phyloP scores from a whole-genome alignment of 2,888 invertebrate genomes.

The Cataglyphis altisquamis region DNA sequence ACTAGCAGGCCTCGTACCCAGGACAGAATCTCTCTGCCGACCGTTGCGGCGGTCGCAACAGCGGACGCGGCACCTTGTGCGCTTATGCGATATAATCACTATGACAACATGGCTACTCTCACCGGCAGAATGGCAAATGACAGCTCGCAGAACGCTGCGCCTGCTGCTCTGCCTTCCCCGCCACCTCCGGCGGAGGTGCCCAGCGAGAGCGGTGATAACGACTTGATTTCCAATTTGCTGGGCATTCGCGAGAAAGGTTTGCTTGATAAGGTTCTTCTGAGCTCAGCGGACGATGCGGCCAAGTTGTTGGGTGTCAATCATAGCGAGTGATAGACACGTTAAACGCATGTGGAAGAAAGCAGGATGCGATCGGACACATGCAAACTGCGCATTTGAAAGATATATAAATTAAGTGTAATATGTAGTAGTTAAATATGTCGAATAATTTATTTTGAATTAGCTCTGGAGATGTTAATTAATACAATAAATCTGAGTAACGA shows the following conservation, averaged over 20 bases:
- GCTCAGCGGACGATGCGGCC: slow-evolving; percentile 94
- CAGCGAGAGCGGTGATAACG: slow-evolving; percentile 89
- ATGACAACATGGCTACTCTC: slow-evolving; percentile 82
- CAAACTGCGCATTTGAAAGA: background rate
- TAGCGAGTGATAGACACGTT: slow-evolving; percentile 82
- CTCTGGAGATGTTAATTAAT: background rate
- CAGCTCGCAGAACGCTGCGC: slow-evolving; percentile 86
- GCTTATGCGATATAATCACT: slow-evolving; percentile 80
- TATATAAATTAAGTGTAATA: background rate
- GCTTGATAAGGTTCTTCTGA: slow-evolving; percentile 94
- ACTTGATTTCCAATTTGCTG: slow-evolving; percentile 95
- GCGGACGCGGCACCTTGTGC: slow-evolving; percentile 83
- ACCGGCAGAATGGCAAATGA: slow-evolving; percentile 77
- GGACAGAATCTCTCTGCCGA: slow-evolving; percentile 81
- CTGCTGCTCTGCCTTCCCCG: slow-evolving; percentile 59
- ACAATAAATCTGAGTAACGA: background rate
- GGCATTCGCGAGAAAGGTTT: slow-evolving; percentile 95
- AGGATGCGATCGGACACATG: background rate
- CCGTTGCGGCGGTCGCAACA: slow-evolving; percentile 81
- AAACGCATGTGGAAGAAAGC: background rate
- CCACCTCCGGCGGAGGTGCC: slow-evolving; percentile 82
- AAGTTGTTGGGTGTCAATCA: slow-evolving; percentile 94
- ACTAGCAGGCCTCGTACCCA: slow-evolving; percentile 71
- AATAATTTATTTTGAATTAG: background rate
- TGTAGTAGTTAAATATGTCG: background rate